A percentile compares a stretch with the other conserved stretches of the same genome.
Conservation (phyloP, 2,113 vertebrate species). For the Chionomys nivalis region DNA sequence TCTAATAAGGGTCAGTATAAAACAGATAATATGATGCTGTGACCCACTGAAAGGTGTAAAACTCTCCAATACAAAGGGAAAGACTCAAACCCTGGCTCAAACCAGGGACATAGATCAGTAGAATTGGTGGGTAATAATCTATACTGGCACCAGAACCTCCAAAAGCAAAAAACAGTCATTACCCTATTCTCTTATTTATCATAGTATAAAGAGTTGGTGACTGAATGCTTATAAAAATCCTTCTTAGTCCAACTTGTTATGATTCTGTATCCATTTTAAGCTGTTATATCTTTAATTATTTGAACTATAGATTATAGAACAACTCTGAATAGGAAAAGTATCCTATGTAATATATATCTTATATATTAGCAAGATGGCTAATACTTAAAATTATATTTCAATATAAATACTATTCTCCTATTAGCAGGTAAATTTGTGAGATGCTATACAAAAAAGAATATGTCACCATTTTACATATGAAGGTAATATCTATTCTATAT, state of each 20-base stretch:
- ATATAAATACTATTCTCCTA: background rate
- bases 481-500: background rate
- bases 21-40: background rate
- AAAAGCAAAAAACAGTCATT: background rate
- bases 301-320: background rate
- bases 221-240: background rate
- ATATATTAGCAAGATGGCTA: background rate
- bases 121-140: background rate
- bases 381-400: background rate
- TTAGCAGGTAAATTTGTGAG: background rate
- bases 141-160: too few species aligned
- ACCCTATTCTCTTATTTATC: background rate
- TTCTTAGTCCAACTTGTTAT: background rate
- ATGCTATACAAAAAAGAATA: background rate
- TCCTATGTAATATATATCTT: background rate
- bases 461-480: background rate
- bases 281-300: constrained; percentile 20
- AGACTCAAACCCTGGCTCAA: background rate
- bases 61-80: background rate
- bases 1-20: background rate
- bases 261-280: background rate
- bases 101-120: background rate
- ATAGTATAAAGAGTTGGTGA: background rate
- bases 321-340: background rate
- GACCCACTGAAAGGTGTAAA: background rate